Conservation (phyloP, 2,113 vertebrate genomes). For the Strigops habroptila region DNA sequence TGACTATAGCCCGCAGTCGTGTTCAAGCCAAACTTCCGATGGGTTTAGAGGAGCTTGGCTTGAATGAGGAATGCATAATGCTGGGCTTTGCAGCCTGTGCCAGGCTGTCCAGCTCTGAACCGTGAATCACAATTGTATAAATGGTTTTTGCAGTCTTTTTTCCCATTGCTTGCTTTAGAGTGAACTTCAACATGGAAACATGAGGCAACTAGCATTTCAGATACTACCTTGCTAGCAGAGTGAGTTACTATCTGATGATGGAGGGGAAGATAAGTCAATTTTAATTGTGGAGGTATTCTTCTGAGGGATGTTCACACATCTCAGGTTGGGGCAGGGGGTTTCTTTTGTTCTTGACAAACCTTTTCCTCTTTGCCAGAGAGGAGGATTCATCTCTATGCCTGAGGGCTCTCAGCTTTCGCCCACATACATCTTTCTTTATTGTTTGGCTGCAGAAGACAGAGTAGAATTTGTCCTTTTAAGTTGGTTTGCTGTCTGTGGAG, state of each 20-base stretch:
- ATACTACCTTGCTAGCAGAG: neutral
- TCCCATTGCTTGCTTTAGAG: neutral
- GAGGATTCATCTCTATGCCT: neutral
- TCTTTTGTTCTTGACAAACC: neutral
- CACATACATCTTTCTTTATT: neutral
- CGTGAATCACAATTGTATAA: neutral
- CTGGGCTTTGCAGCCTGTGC: neutral
- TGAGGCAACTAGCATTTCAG: neutral
- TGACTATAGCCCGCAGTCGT: neutral
- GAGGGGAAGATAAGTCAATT: neutral
- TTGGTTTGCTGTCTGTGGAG: neutral
- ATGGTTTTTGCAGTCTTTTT: neutral
- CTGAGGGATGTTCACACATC: neutral
- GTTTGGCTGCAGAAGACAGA: constrained; percentile 1
- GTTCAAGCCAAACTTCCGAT: constrained; percentile 37
- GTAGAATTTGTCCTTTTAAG: neutral
- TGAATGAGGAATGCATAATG: constrained; percentile 27
- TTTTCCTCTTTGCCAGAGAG: neutral
- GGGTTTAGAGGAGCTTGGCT: constrained; percentile 38
- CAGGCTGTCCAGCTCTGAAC: constrained; percentile 23
- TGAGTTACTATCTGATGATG: neutral
- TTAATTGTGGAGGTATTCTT: neutral
- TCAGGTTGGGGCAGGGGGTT: neutral
- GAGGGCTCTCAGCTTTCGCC: neutral
- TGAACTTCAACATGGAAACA: neutral